Evolutionary conservation across 37 sponge, comb jelly and placozoan genomes (phyloP), one percentile per base, ranked within the genome.

Genomic region (Crambe crambe): DNA sequence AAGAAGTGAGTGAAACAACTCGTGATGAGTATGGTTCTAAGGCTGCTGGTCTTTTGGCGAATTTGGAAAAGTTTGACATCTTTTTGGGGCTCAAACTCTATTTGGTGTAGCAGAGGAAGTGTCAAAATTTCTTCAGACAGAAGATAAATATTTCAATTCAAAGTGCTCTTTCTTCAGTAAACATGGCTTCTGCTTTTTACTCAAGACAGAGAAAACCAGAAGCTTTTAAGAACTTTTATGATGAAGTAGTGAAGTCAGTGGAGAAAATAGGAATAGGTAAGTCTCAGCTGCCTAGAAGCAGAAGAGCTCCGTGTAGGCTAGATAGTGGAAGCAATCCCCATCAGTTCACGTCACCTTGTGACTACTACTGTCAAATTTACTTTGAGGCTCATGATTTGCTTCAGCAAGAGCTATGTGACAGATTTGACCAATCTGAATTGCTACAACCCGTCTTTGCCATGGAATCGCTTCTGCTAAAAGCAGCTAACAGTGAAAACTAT

Each of bases 21-120:
- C 65, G 40, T 70, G 86, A 85, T 70, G 91, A 90, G 74, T 85
- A 85, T 73, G 82, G 76, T 27, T 35, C 66, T 29, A 86, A 86
- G 64, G 80, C 86, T 35, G 74, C 56, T 47, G n/a, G n/a, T n/a
- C n/a, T n/a, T n/a, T n/a, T n/a, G n/a, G n/a, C n/a, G n/a, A n/a
- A n/a, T n/a, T n/a, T n/a, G n/a, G n/a, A n/a, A n/a, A n/a, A n/a
- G n/a, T 79, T 73, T 22, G 56, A 74, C 30, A 5, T 20, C 3
- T 34, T 87, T 22, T 80, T 80, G 80, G 76, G 81, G 4, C 70
- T 87, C 25, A 80, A 59, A 38, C 63, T 80, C 18, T 62, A 60
- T 22, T 63, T 58, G 34, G 44, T 41, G 22, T 80, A 56, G 58
- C 80, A 73, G 80, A 80, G 42, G 69, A 74, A 64, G 58, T 66